Evolutionary conservation across 2,888 invertebrate genomes (phyloP).

Genomic region (Carabus problematicus): DNA sequence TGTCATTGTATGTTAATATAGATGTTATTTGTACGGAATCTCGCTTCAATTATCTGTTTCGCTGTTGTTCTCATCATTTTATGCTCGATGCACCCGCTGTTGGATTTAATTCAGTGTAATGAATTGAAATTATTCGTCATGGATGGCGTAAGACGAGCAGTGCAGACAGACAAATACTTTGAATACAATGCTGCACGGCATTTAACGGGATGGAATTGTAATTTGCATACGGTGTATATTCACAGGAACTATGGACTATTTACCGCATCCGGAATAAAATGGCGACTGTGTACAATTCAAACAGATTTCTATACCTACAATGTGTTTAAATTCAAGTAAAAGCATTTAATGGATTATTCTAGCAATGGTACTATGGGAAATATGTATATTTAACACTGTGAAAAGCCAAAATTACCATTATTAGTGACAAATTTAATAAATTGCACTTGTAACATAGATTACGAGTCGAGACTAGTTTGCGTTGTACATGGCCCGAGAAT

Average conservation of each 20-base stretch:
- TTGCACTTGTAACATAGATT: slow-evolving; percentile 12
- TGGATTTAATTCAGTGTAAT: slow-evolving; percentile 21
- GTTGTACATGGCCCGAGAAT: slow-evolving; percentile 1
- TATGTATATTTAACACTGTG: no score
- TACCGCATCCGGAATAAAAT: no score
- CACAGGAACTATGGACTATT: no score
- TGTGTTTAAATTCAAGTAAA: no score
- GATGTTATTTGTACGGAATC: slow-evolving; percentile 25
- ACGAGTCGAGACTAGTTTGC: slow-evolving; percentile 10
- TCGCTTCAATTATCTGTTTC: slow-evolving; percentile 13
- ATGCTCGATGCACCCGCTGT: slow-evolving; percentile 13
- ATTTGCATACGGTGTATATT: no score
- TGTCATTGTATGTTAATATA: slow-evolving; percentile 21
- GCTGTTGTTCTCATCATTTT: slow-evolving; percentile 9
- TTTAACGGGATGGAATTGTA: no score
- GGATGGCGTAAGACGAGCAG: not conserved
- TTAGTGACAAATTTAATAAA: slow-evolving; percentile 24
- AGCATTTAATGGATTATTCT: no score
- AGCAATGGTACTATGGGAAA: no score
- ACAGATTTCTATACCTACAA: no score
- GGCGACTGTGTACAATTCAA: no score
- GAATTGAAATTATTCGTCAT: slow-evolving; percentile 15
- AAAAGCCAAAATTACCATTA: no score
- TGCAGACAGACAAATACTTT: not conserved
- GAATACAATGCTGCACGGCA: slow-evolving; percentile 16